A percentile compares a stretch with the other conserved stretches of the same genome.
phyloP scores from a whole-genome alignment of 2,113 vertebrate species.

The Pogona vitticeps region DNA sequence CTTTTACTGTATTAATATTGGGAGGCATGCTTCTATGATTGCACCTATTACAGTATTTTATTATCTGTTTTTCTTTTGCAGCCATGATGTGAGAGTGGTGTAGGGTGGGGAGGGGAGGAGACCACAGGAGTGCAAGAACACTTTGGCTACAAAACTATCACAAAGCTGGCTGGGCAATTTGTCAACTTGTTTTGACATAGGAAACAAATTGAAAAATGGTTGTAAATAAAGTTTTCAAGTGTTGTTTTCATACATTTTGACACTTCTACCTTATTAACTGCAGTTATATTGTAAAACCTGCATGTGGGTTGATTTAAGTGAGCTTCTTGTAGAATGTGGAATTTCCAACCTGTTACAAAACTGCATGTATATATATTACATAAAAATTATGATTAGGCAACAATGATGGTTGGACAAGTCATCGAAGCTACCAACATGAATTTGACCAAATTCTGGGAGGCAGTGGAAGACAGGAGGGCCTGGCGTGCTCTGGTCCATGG shows the following conservation, averaged over 20 bases:
- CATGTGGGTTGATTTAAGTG: background rate
- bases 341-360: background rate
- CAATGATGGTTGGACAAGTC: no score
- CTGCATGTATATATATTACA: background rate
- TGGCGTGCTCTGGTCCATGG: no score
- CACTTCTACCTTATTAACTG: background rate
- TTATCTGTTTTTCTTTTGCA: background rate
- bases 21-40: background rate
- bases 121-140: background rate
- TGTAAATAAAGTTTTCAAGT: background rate
- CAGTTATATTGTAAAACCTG: background rate
- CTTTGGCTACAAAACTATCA: background rate
- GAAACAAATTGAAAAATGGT: background rate
- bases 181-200: background rate
- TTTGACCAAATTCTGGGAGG: no score
- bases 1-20: background rate
- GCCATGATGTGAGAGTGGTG: background rate
- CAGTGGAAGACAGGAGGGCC: no score
- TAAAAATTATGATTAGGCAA: background rate
- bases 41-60: background rate
- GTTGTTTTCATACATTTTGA: slow-evolving; percentile 3
- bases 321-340: background rate
- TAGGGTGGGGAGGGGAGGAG: background rate
- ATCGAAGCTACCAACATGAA: no score
- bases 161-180: background rate